Percentiles rank a stretch among this genome's conserved stretches.
Conservation (phyloP, 1,140 invertebrate species). For the Gyrodactylus salaris region DNA sequence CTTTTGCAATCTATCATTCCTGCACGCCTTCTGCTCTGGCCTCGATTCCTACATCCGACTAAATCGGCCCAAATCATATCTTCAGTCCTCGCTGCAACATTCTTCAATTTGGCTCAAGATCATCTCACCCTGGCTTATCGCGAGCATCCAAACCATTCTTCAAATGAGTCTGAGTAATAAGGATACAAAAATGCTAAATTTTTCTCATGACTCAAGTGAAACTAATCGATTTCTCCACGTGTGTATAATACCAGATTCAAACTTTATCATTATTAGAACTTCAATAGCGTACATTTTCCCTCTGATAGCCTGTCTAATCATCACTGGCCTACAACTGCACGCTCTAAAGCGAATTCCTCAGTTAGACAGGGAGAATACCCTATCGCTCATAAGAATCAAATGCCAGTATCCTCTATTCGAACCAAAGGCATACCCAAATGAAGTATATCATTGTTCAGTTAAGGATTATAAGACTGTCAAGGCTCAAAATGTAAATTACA, state of each 20-base stretch:
- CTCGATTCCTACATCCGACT: background rate
- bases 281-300: background rate
- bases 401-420: background rate
- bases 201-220: background rate
- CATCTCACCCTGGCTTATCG: background rate
- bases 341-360: background rate
- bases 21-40: background rate
- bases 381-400: background rate
- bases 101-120: background rate
- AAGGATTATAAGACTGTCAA: too few species aligned
- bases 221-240: background rate
- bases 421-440: background rate
- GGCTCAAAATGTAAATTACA: too few species aligned
- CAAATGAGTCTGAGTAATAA: background rate
- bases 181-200: background rate
- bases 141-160: background rate
- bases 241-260: background rate
- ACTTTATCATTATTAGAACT: background rate
- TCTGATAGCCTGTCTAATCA: background rate
- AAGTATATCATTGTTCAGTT: background rate
- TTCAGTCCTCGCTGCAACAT: background rate
- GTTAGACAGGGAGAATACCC: background rate
- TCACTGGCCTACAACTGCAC: background rate
- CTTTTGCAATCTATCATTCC: constrained; percentile 1
- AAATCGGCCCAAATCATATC: background rate